Conservation (phyloP, 2,888 invertebrate genomes). For the Caenorhabditis sp. region DNA sequence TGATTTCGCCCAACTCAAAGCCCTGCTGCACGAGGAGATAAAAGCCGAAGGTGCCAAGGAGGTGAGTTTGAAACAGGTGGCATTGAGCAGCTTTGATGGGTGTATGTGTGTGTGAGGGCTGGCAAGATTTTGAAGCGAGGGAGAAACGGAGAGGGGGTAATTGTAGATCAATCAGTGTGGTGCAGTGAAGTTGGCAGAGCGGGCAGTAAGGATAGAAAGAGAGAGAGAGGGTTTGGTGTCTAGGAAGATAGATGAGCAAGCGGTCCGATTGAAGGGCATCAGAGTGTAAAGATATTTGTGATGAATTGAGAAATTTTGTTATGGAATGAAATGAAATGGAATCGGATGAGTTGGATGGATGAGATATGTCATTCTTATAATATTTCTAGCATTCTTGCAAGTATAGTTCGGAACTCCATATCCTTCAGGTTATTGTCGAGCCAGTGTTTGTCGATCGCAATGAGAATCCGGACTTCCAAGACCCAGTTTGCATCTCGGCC, state of each 20-base stretch:
- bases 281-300: conserved; percentile 42
- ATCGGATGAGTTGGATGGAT: too few species aligned
- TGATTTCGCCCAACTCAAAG: conserved; percentile 28
- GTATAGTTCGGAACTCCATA: background rate
- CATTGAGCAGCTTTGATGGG: background rate
- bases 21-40: conserved; percentile 31
- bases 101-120: too few species aligned
- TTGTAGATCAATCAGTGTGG: conserved; percentile 38
- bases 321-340: background rate
- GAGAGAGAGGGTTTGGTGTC: conserved; percentile 5
- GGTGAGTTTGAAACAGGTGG: conserved; percentile 33
- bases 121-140: background rate
- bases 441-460: conserved; percentile 51
- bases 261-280: conserved; percentile 18
- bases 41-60: conserved; percentile 46
- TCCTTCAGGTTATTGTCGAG: conserved; percentile 54
- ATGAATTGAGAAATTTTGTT: conserved; percentile 24
- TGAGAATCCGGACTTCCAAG: conserved; percentile 6
- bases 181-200: conserved; percentile 22
- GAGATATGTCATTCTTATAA: too few species aligned
- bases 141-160: background rate
- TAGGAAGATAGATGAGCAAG: conserved; percentile 41
- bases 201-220: conserved; percentile 15
- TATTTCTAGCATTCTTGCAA: too few species aligned
- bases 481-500: conserved; percentile 47